Evolutionary conservation across 2,113 vertebrate species (phyloP).

Genomic region (Hydrochoerus hydrochaeris): DNA sequence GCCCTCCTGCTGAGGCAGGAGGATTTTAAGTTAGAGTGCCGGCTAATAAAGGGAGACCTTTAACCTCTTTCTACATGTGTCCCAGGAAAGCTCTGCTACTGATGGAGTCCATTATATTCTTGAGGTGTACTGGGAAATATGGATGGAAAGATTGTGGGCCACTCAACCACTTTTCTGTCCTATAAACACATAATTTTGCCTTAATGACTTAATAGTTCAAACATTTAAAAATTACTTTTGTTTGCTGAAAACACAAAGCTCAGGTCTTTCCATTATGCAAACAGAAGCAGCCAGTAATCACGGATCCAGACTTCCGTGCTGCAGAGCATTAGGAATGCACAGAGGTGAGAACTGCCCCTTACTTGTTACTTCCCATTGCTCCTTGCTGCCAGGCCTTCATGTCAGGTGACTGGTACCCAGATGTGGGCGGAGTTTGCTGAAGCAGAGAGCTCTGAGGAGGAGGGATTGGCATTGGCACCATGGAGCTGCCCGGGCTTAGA

Average conservation of each 20-base stretch:
- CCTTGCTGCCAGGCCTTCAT: constrained; percentile 96
- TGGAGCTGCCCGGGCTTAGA: constrained; percentile 93
- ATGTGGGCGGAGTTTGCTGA: constrained; percentile 89
- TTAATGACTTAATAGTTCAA: constrained; percentile 43
- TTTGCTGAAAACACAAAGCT: background rate
- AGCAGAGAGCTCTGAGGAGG: constrained; percentile 94
- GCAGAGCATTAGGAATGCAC: background rate
- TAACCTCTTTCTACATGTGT: background rate
- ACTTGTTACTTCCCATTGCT: constrained; percentile 91
- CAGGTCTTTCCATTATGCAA: background rate
- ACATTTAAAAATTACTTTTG: constrained; percentile 44
- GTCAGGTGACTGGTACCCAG: constrained; percentile 95
- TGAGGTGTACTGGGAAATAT: background rate
- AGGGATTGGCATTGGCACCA: constrained; percentile 94
- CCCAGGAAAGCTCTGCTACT: background rate
- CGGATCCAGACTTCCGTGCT: background rate
- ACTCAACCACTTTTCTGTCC: background rate
- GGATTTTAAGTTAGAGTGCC: background rate
- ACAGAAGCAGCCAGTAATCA: background rate
- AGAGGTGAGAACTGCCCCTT: constrained; percentile 37
- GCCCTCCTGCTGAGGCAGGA: background rate
- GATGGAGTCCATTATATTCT: background rate
- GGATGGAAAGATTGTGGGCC: background rate
- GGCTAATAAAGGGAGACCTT: background rate
- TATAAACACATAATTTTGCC: background rate